Conservation (phyloP, 2,888 invertebrate genomes). For the Machimus atricapillus region DNA sequence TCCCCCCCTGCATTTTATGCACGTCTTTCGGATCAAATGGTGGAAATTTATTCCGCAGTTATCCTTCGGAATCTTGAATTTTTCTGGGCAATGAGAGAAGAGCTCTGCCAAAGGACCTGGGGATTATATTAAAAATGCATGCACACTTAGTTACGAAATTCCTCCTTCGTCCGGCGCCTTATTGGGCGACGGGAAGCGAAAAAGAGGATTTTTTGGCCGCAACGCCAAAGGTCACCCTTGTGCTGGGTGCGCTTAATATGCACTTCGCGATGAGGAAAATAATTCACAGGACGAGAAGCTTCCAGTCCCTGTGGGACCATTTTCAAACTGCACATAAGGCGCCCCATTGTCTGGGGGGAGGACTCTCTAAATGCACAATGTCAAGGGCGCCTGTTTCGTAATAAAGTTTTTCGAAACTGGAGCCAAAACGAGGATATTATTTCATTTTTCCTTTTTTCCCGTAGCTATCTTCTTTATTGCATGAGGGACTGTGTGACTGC, state of each 20-base stretch:
- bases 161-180: neutral
- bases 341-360: neutral
- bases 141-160: neutral
- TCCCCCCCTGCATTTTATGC: neutral
- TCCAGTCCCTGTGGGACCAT: neutral
- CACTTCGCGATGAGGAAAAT: neutral
- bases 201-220: neutral
- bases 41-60: neutral
- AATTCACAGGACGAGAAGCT: neutral
- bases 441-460: neutral
- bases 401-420: neutral
- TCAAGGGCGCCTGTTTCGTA: neutral
- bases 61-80: neutral
- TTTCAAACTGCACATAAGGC: neutral
- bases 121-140: neutral
- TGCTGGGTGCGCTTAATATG: neutral
- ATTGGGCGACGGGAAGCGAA: neutral
- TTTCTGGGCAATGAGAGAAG: neutral
- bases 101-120: neutral
- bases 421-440: neutral
- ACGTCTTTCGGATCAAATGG: neutral
- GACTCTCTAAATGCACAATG: neutral
- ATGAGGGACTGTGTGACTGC: neutral
- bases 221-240: neutral
- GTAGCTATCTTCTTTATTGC: neutral